Conservation (phyloP, 2,113 vertebrate species). For the Cricetomys ansorgei region DNA sequence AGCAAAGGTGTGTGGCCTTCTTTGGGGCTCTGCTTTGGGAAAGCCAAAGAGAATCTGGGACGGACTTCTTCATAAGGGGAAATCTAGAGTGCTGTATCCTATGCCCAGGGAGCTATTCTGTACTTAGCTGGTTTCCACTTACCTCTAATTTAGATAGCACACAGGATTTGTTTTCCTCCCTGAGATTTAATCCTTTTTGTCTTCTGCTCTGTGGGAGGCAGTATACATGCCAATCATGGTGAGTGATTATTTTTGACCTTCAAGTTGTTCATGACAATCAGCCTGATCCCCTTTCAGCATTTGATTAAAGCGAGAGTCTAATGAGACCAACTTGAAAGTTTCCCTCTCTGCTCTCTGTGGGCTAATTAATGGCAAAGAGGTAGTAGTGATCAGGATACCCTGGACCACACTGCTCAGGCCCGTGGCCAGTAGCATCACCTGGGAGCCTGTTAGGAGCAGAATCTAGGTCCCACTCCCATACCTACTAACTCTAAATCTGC, state of each 20-base stretch:
- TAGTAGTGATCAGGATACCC: background rate
- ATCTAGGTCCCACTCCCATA: background rate
- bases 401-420: background rate
- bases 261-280: background rate
- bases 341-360: background rate
- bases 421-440: background rate
- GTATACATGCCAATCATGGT: background rate
- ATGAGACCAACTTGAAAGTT: background rate
- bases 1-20: constrained; percentile 92
- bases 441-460: constrained; percentile 20
- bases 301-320: constrained; percentile 52
- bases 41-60: background rate
- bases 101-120: background rate
- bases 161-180: background rate
- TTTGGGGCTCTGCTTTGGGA: background rate
- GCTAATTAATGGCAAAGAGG: constrained; percentile 26
- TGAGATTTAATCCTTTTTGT: background rate
- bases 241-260: constrained; percentile 37
- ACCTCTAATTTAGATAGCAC: background rate
- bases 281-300: background rate
- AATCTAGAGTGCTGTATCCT: background rate
- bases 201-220: background rate
- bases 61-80: background rate
- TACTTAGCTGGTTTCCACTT: background rate
- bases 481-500: background rate